Conservation (phyloP, 2,113 vertebrate genomes). For the Garra rufa region DNA sequence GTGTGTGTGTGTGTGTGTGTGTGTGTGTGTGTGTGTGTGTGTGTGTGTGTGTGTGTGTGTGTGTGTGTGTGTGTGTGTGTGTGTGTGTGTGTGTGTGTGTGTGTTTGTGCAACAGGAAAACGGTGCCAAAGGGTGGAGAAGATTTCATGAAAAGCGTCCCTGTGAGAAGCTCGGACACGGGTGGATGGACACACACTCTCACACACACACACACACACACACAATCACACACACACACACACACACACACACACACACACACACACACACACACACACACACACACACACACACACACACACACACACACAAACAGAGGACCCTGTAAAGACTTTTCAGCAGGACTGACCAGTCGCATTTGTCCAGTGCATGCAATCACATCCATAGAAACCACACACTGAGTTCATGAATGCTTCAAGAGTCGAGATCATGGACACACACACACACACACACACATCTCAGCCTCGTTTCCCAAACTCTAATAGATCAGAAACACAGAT, state of each 20-base stretch:
- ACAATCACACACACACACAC: too few species aligned
- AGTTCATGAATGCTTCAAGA: slow-evolving; percentile 35
- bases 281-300: slow-evolving; percentile 57
- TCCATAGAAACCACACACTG: slow-evolving; percentile 58
- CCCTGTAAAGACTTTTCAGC: slow-evolving; percentile 72
- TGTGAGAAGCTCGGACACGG: slow-evolving; percentile 74
- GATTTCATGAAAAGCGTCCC: slow-evolving; percentile 83
- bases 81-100: slow-evolving; percentile 56
- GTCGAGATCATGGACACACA: neutral
- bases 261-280: too few species aligned
- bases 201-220: too few species aligned
- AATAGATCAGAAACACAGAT: slow-evolving; percentile 80
- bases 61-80: too few species aligned
- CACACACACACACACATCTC: slow-evolving; percentile 63
- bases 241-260: too few species aligned
- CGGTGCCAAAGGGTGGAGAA: slow-evolving; percentile 84
- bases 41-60: too few species aligned
- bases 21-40: too few species aligned
- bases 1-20: too few species aligned
- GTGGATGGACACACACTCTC: slow-evolving; percentile 48
- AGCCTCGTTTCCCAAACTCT: slow-evolving; percentile 94
- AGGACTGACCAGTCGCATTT: slow-evolving; percentile 70
- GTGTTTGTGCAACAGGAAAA: slow-evolving; percentile 77
- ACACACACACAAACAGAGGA: slow-evolving; percentile 64
- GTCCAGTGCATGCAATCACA: slow-evolving; percentile 62